Percentiles rank a stretch among this genome's conserved stretches.
Evolutionary conservation across 2,888 invertebrate genomes (phyloP).

Genomic region (Suillia variegata): DNA sequence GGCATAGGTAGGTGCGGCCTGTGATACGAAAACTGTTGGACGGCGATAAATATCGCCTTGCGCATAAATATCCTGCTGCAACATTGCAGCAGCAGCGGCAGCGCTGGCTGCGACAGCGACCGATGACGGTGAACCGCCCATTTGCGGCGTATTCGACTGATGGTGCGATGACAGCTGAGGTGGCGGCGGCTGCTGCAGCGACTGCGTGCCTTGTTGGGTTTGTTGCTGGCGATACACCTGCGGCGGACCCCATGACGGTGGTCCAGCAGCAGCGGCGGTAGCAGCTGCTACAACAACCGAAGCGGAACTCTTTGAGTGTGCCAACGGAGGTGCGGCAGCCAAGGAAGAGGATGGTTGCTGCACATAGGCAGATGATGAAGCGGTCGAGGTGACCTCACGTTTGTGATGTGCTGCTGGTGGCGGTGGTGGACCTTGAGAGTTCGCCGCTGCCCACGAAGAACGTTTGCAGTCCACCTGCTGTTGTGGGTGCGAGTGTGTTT

Average conservation of each 20-base stretch:
- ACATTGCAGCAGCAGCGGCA: conserved; percentile 51
- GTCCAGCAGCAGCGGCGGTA: conserved; percentile 51
- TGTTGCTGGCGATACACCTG: conserved; percentile 58
- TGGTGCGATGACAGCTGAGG: conserved; percentile 61
- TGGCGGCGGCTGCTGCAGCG: conserved; percentile 39
- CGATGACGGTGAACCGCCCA: conserved; percentile 59
- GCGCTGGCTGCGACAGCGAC: conserved; percentile 35
- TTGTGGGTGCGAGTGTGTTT: too few relatives aligned
- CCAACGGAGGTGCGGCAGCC: conserved; percentile 57
- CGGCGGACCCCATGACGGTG: conserved; percentile 59
- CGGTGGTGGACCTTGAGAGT: conserved; percentile 57
- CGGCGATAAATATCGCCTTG: conserved; percentile 69
- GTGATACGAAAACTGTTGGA: conserved; percentile 73
- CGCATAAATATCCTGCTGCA: conserved; percentile 59
- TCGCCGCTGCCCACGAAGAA: conserved; percentile 59
- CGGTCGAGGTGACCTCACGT: conserved; percentile 57
- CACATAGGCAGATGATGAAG: conserved; percentile 43
- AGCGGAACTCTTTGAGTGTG: conserved; percentile 60
- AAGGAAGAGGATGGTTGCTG: conserved; percentile 31
- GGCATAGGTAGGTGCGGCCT: conserved; percentile 59
- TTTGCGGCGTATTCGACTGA: conserved; percentile 63
- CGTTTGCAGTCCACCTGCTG: conserved; percentile 54
- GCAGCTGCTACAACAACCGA: conserved; percentile 49
- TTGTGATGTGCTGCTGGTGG: conserved; percentile 61
- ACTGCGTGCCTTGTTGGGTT: conserved; percentile 40